Conservation (phyloP, 2,888 invertebrate species). For the Amiota minor region DNA sequence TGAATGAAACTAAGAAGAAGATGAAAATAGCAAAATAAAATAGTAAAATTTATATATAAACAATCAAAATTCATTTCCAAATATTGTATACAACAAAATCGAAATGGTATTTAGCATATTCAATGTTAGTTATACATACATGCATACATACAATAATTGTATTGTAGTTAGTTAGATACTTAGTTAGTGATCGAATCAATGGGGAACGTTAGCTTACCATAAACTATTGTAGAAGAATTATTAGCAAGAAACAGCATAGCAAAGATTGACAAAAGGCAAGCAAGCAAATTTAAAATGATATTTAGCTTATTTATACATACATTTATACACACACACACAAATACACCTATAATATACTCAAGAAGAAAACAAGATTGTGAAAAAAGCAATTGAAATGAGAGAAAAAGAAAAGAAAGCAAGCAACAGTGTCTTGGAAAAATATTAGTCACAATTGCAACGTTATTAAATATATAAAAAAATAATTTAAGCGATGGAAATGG, state of each 20-base stretch:
- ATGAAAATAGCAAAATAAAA: background rate
- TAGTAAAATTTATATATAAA: slow-evolving; percentile 16
- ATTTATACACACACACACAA: slow-evolving; percentile 35
- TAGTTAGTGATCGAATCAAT: too few species aligned
- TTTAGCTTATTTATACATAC: slow-evolving; percentile 31
- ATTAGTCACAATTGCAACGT: too few species aligned
- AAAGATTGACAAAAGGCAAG: background rate
- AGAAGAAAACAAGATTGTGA: slow-evolving; percentile 35
- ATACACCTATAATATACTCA: slow-evolving; percentile 42
- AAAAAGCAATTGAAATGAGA: background rate
- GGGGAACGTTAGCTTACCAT: too few species aligned
- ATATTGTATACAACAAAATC: background rate
- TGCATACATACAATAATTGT: too few species aligned
- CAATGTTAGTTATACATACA: too few species aligned
- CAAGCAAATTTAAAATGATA: background rate
- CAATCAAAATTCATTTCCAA: background rate
- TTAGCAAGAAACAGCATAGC: too few species aligned
- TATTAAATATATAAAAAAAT: too few species aligned
- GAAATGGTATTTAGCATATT: too few species aligned
- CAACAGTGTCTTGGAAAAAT: too few species aligned
- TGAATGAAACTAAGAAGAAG: background rate
- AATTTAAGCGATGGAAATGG: too few species aligned
- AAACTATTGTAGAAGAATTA: too few species aligned
- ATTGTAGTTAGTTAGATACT: too few species aligned
- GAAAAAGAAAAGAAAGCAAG: background rate